Base-by-base conservation (phyloP, 2,113 vertebrate genomes). In the Geothlypis trichas region DNA sequence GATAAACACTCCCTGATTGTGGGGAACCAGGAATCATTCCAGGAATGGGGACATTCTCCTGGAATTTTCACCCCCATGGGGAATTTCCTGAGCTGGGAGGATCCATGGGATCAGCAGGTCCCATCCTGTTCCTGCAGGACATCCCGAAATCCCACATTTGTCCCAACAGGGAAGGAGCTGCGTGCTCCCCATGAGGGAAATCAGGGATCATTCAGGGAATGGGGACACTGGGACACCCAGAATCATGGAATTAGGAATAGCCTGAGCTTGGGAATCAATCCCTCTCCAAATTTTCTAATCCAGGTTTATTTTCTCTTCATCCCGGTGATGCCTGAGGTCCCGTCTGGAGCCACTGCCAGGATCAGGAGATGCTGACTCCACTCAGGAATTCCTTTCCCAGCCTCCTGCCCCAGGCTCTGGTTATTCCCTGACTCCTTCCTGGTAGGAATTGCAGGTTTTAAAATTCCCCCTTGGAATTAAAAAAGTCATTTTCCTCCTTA, bases 1-100 rank as follows among this genome's bases (percentile, higher is more conserved):
- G 67, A 65, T 97, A 97, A 97, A 97, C 96, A 96, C 5, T 54
- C 76, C 39, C 95, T 97, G 96, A 97, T 96, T 97, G 52, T 85
- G 51, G 65, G 39, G 21, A 23, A 11, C 10, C 9, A 35, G 58
- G 44, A 42, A n/a, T 6, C 15, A 49, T 8, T 30, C 66, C 12
- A 35, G 58, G 61, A 39, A 24, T 15, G 55, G 46, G 33, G 61
- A 15, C 15, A 2, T 59, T 35, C 7, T 7, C 22, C 57, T 35
- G 57, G n/a, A 11, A 59, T 58, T 58, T n/a, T 23, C 33, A 35
- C 7, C 57, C 57, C 57, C 4, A 8, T 58, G 1, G n/a, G 68
- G 81, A 33, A 74, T 47, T 15, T 12, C n/a, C 58, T 15, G 49
- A 55, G 47, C 13, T 30, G 58, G 47, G 18, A 39, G 52, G 42